Evolutionary conservation across 1,140 invertebrate genomes (phyloP).

Genomic region (Heliconius hermathena): DNA sequence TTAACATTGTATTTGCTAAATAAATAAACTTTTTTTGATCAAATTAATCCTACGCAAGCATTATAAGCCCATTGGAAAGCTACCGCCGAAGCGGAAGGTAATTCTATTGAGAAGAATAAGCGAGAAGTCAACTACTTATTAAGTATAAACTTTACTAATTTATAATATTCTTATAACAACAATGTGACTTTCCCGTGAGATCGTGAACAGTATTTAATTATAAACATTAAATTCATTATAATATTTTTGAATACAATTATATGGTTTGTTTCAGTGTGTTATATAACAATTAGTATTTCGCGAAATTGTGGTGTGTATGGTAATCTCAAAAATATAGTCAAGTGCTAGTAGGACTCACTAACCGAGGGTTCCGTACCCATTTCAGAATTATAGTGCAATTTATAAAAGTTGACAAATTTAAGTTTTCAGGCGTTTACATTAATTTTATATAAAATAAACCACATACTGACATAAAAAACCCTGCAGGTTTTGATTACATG

Average conservation of each 20-base stretch:
- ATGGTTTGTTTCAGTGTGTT: background rate
- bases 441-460: too few relatives aligned
- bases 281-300: background rate
- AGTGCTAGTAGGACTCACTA: too few relatives aligned
- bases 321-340: background rate
- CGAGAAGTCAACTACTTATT: background rate
- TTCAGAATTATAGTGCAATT: too few relatives aligned
- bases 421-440: too few relatives aligned
- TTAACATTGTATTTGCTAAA: too few relatives aligned
- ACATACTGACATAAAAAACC: too few relatives aligned
- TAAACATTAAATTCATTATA: background rate
- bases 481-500: too few relatives aligned
- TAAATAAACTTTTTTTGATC: background rate
- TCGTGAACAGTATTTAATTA: background rate
- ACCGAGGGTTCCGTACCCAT: too few relatives aligned
- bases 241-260: background rate
- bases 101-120: background rate
- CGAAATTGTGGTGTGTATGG: background rate
- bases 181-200: background rate
- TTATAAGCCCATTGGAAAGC: background rate
- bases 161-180: background rate
- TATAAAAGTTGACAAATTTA: too few relatives aligned
- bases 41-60: background rate
- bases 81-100: background rate
- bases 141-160: background rate